Percentiles rank a stretch among this genome's conserved stretches.
These are phyloP conservation scores for Nemopilema nomurai DNA, from an alignment of 30 jellyfish, hydroid and myxozoan genomes.

Conservation along the genomic window DNA sequence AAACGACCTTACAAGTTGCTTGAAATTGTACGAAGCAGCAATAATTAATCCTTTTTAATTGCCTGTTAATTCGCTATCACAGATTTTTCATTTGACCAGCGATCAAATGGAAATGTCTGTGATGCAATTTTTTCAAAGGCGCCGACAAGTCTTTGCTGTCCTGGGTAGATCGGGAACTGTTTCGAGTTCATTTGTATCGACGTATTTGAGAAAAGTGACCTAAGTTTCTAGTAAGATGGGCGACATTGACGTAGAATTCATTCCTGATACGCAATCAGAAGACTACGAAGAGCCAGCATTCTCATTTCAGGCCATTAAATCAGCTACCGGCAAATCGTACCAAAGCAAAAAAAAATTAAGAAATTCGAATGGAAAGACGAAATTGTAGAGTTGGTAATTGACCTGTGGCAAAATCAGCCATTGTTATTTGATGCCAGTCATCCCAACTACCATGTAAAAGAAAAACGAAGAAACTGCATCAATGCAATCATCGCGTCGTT, in stretches of 20 bases:
- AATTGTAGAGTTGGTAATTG: constrained; percentile 19
- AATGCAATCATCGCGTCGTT: constrained; percentile 15
- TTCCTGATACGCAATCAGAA: background rate
- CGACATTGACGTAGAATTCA: background rate
- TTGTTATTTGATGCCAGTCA: constrained; percentile 31
- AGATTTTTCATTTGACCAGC: background rate
- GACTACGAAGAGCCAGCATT: background rate
- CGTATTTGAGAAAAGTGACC: background rate
- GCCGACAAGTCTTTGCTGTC: constrained; percentile 4
- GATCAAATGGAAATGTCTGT: constrained; percentile 12
- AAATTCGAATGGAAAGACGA: constrained; percentile 48
- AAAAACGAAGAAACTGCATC: constrained; percentile 21
- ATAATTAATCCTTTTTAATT: too few relatives aligned
- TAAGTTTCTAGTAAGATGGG: background rate
- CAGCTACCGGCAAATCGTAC: background rate
- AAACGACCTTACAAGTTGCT: too few relatives aligned
- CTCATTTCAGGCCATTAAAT: background rate
- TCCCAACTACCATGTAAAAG: constrained; percentile 42
- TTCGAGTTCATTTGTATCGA: background rate
- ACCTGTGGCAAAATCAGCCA: constrained; percentile 53
- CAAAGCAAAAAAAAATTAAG: background rate
- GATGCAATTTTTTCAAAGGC: constrained; percentile 41
- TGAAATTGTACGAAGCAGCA: too few relatives aligned
- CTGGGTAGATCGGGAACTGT: constrained; percentile 2
- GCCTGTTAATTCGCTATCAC: too few relatives aligned